phyloP scores from a whole-genome alignment of 2,888 invertebrate genomes.

The Tryphoninae sp. region DNA sequence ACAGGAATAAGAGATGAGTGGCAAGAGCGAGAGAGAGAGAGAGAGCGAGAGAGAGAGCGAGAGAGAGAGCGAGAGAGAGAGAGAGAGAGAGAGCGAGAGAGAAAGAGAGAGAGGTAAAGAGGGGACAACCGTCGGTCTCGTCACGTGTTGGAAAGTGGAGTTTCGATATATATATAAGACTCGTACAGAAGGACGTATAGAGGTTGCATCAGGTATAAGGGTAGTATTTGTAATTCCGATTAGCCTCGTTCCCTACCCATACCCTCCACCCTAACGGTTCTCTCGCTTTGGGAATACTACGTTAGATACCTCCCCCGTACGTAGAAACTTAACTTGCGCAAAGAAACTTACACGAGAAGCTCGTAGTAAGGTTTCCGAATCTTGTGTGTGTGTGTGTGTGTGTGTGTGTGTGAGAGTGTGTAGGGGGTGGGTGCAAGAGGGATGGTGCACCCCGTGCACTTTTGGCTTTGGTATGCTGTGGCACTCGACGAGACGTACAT shows the following conservation, averaged over 20 bases:
- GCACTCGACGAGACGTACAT: constrained; percentile 52
- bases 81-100: too few relatives aligned
- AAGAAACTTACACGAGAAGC: constrained; percentile 62
- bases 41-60: constrained; percentile 57
- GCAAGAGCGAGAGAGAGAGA: constrained; percentile 43
- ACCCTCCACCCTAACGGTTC: constrained; percentile 32
- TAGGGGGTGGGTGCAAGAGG: constrained; percentile 4
- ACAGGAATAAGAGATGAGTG: constrained; percentile 35
- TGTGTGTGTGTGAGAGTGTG: constrained; percentile 13
- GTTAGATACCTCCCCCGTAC: constrained; percentile 47
- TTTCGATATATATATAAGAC: constrained; percentile 56
- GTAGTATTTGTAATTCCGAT: constrained; percentile 79
- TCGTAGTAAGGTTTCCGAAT: constrained; percentile 19
- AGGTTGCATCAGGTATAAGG: constrained; percentile 67
- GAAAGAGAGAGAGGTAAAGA: constrained; percentile 24
- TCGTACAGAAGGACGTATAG: constrained; percentile 56
- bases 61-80: constrained; percentile 20
- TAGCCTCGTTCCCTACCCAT: constrained; percentile 71
- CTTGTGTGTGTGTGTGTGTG: constrained; percentile 19
- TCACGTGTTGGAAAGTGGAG: constrained; percentile 61
- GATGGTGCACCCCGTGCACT: constrained; percentile 54
- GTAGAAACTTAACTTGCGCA: constrained; percentile 62
- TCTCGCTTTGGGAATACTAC: constrained; percentile 62
- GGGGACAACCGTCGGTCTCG: constrained; percentile 65
- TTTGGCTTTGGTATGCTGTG: constrained; percentile 53